phyloP scores from a whole-genome alignment of 2,113 vertebrate genomes.

The Atlantisia rogersi region DNA sequence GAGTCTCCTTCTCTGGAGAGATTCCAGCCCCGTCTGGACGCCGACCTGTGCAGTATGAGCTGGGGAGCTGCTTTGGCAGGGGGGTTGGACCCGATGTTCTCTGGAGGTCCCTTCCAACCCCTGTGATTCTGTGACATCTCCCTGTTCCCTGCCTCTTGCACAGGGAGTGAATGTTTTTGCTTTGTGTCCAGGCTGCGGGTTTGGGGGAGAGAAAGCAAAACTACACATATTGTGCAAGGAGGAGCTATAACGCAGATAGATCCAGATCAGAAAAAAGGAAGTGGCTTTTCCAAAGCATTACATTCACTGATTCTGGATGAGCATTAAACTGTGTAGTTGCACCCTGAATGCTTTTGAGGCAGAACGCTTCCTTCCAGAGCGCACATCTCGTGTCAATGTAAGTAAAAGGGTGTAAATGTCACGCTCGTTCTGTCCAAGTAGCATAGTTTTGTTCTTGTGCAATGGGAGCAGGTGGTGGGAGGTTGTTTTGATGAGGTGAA shows the following conservation, averaged over 20 bases:
- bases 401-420: background rate
- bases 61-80: no score
- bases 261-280: background rate
- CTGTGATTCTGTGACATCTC: background rate
- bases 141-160: background rate
- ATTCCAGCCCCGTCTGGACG: no score
- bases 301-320: background rate
- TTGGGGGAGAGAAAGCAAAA: constrained; percentile 7
- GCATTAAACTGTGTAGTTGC: background rate
- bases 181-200: constrained; percentile 46
- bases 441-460: constrained; percentile 70
- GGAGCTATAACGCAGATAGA: constrained; percentile 13
- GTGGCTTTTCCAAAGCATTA: constrained; percentile 1
- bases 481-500: constrained; percentile 83
- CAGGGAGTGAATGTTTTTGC: background rate
- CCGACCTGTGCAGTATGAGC: no score
- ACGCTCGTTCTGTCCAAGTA: constrained; percentile 24
- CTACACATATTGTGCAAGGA: background rate
- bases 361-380: background rate
- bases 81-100: no score
- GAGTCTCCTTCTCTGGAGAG: no score
- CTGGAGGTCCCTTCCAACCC: no score
- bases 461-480: constrained; percentile 82
- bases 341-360: background rate
- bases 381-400: background rate